These are phyloP conservation scores for Oreohelix idahoensis DNA, from an alignment of 1,140 invertebrate genomes.

Conservation along the genomic window DNA sequence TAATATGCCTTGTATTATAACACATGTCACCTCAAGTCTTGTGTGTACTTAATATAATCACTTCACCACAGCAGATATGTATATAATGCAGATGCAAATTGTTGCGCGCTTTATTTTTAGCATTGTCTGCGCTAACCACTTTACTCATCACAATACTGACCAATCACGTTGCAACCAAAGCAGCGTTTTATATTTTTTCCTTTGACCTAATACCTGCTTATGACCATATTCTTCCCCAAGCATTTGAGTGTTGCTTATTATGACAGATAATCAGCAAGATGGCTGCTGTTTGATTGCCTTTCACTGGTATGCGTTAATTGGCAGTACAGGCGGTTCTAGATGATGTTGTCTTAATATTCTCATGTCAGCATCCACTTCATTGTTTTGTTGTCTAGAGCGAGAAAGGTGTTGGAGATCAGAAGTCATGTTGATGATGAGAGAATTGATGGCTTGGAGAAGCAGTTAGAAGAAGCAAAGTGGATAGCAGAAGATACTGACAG, in stretches of 20 bases:
- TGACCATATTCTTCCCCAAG: no score
- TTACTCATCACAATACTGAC: no score
- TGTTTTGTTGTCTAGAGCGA: constrained; percentile 55
- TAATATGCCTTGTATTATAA: constrained; percentile 16
- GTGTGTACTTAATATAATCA: not conserved
- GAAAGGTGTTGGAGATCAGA: constrained; percentile 74
- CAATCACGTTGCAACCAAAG: no score
- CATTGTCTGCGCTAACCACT: no score
- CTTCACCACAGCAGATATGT: not conserved
- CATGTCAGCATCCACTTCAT: constrained; percentile 21
- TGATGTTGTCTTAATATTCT: not conserved
- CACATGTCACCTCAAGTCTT: not conserved
- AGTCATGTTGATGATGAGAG: constrained; percentile 99
- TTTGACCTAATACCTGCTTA: no score
- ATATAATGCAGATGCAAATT: not conserved
- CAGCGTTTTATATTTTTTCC: no score
- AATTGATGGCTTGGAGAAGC: constrained; percentile 98
- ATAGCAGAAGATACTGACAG: constrained; percentile 99
- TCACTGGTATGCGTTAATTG: no score
- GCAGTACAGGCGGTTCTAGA: not conserved
- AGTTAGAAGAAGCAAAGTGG: constrained; percentile 99
- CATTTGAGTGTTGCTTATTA: no score
- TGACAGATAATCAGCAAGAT: no score
- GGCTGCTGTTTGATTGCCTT: no score
- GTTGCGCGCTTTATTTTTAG: not conserved